Conservation (phyloP, 2,888 invertebrate species). For the Allygus modestus region DNA sequence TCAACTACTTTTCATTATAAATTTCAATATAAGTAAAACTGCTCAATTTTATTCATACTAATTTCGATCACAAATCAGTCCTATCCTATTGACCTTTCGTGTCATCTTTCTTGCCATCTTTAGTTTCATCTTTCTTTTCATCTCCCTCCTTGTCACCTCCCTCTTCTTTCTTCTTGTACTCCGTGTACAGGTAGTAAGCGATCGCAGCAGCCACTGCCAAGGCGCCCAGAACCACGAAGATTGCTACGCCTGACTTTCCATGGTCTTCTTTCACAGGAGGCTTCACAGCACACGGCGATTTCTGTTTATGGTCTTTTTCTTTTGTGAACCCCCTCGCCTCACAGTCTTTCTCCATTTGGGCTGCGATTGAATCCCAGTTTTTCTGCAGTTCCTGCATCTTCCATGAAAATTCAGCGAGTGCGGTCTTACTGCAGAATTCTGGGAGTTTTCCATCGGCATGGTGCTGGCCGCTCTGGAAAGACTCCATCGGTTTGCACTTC, state of each 20-base stretch:
- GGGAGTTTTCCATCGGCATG: not conserved
- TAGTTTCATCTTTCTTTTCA: not conserved
- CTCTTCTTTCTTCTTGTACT: not conserved
- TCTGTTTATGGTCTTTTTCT: not conserved
- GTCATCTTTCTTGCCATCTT: not conserved
- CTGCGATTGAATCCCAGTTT: not conserved
- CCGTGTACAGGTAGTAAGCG: not conserved
- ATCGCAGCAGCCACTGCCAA: not conserved
- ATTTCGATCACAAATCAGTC: too few species aligned
- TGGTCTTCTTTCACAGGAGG: slow-evolving; percentile 16
- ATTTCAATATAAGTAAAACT: too few species aligned
- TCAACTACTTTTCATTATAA: too few species aligned
- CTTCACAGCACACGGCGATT: not conserved
- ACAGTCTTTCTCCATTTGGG: slow-evolving; percentile 11
- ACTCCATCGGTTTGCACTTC: not conserved
- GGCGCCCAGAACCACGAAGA: not conserved
- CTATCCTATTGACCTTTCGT: too few species aligned
- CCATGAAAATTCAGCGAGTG: not conserved
- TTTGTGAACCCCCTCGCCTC: not conserved
- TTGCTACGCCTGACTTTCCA: too few species aligned
- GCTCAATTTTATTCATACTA: too few species aligned
- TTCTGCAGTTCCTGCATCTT: slow-evolving; percentile 30
- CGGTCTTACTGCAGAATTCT: not conserved
- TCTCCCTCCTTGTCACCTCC: not conserved
- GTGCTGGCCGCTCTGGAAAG: too few species aligned